Evolutionary conservation across 2,888 invertebrate genomes (phyloP), one percentile per base, ranked within the genome.

Genomic region (Bombyx huttoni): DNA sequence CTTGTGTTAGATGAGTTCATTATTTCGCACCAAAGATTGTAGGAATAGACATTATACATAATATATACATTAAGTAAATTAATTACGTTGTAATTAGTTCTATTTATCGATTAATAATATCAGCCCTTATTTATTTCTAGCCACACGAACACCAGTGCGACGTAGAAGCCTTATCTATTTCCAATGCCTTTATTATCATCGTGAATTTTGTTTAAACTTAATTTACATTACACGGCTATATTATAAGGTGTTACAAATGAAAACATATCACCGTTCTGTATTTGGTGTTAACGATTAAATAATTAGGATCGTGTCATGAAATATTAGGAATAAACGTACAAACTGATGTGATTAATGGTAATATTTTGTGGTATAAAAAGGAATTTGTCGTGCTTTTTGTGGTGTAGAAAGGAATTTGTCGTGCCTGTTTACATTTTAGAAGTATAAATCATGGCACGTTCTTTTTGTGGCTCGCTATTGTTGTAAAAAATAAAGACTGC

Each of bases 221-320:
- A 51, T 53, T 5, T 40, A 10, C 12, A 6, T 40, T 40, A 40
- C 6, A 40, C 40, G 40, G 24, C 40, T 40, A 53, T 52, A 54
- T 48, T 52, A 49, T 59, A 57, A 56, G 57, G 56, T 58, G 53
- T 57, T 56, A 55, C 53, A 58, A 57, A 53, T 13, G 52, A 47
- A 56, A 53, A 60, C 60, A 60, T 60, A 60, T 60, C 60, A 58
- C 54, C 54, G 40, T 40, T 12, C 53, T 47, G 12, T 50, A 52
- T 54, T 53, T 56, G 52, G 55, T 55, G 51, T 33, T 54, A 50
- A 48, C 45, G 8, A 40, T 40, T 40, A 5, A 40, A 40, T 10
- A 40, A 40, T 40, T 10, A 40, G 40, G 8, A 40, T 10, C 40
- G 6, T 40, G 2, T 2, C 40, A 40, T 40, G 40, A 8, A 40